A percentile compares a stretch with the other conserved stretches of the same genome.
Evolutionary conservation across 2,797 vertebrate species (phyloP).

Genomic region (Sarcophilus harrisii): DNA sequence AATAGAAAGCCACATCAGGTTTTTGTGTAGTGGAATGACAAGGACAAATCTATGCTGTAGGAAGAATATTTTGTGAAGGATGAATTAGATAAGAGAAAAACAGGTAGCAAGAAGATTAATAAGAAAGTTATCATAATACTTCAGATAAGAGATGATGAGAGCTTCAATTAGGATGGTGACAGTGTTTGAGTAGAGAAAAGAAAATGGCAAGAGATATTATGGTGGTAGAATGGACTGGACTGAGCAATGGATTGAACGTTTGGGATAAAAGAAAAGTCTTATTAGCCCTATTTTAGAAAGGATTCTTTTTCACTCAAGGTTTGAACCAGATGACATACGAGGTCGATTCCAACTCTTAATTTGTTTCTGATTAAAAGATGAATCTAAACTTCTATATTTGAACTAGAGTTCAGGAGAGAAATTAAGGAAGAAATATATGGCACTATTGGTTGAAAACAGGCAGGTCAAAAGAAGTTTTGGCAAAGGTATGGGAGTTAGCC

Average conservation of each 20-base stretch:
- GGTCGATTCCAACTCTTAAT: background rate
- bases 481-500: background rate
- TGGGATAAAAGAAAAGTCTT: background rate
- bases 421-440: background rate
- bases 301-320: background rate
- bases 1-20: background rate
- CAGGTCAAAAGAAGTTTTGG: background rate
- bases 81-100: background rate
- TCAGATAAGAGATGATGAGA: background rate
- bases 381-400: background rate
- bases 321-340: background rate
- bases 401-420: background rate
- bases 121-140: background rate
- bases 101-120: background rate
- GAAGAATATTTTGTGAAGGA: background rate
- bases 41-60: background rate
- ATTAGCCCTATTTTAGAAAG: background rate
- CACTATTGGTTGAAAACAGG: background rate
- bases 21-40: background rate
- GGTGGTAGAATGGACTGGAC: background rate
- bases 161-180: background rate
- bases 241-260: background rate
- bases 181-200: background rate
- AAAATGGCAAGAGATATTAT: background rate
- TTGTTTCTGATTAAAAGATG: background rate